These are phyloP conservation scores for Peromyscus maniculatus DNA, from an alignment of 2,113 vertebrate species.

Conservation along the genomic window DNA sequence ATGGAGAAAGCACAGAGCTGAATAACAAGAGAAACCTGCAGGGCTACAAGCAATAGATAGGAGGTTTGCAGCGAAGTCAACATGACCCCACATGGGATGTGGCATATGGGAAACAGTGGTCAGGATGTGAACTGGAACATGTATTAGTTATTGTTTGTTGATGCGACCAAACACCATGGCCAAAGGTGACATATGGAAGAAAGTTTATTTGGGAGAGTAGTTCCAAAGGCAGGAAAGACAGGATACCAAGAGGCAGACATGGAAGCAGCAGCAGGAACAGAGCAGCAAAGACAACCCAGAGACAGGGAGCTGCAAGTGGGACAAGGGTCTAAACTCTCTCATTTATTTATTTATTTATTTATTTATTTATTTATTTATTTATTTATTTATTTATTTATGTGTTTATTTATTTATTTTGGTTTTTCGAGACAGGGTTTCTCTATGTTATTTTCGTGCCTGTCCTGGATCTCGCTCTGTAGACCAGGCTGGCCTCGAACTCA, in stretches of 20 bases:
- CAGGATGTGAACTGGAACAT: background rate
- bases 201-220: background rate
- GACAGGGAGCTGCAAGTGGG: background rate
- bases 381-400: no score
- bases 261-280: no score
- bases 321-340: no score
- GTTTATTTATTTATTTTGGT: no score
- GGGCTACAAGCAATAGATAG: background rate
- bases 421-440: no score
- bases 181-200: background rate
- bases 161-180: background rate
- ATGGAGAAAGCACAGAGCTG: background rate
- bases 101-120: background rate
- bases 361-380: no score
- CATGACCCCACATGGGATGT: background rate
- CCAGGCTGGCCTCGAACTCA: no score
- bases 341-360: no score
- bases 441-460: no score
- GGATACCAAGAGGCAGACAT: no score
- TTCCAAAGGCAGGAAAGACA: background rate
- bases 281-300: background rate
- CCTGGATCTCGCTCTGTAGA: no score
- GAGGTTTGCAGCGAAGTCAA: background rate
- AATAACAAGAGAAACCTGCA: background rate
- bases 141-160: background rate